Base-by-base conservation (phyloP, 2,797 vertebrate species). In the Etheostoma perlongum region DNA sequence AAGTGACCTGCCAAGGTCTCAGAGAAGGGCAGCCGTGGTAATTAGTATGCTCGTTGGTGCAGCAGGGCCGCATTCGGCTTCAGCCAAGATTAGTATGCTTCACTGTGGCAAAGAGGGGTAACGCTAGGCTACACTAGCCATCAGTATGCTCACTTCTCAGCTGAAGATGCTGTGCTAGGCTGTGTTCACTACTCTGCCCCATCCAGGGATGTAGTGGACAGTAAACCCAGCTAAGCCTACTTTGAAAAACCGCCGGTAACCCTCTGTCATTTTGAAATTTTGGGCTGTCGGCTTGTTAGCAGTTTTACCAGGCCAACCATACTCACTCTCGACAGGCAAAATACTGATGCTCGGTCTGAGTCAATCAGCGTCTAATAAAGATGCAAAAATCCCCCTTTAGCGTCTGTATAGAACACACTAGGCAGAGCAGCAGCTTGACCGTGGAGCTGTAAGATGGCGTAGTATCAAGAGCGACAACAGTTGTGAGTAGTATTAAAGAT, bases 1-100 rank as follows among this genome's bases (percentile, higher is more conserved):
- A 96, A 96, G 96, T 97, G 97, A 97, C 97, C 97, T 92, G 95
- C 95, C 96, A 97, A 98, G 97, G 97, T 98, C 96, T 91, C 95
- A 89, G 95, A 95, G 96, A 97, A 97, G 97, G 96, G 96, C 96
- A 96, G 95, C 95, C 85, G 85, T 79, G 94, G 94, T 97, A 98
- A 98, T 99, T 99, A 99, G 96, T 95, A 97, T 97, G 96, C 97
- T 95, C 96, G 97, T 96, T 90, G 90, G 95, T 91, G 94, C 93
- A 94, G 94, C 94, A 93, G 94, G 95, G 95, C 94, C 93, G 88
- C 93, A 86, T 94, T 94, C 91, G 93, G 95, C 94, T 95, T 93
- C 94, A 85, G 92, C 91, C 85, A 78, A 40, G 89, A 92, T 92
- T 91, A 92, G 90, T 88, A 92, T 92, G 90, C 89, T 72, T 68